phyloP scores from a whole-genome alignment of 2,113 vertebrate genomes.

The Cebus imitator region DNA sequence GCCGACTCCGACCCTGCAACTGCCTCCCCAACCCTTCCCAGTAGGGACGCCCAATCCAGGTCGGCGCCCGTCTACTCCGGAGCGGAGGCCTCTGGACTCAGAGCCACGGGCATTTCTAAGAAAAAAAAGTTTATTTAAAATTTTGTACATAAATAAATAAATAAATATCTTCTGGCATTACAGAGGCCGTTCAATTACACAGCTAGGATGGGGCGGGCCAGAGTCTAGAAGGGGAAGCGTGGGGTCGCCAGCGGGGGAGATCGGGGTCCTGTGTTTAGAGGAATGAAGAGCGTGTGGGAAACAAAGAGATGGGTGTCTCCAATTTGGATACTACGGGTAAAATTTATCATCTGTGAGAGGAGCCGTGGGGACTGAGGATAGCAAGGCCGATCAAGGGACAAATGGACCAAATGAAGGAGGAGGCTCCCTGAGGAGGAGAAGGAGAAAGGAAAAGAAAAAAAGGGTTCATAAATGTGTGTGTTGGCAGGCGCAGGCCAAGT shows the following conservation, averaged over 20 bases:
- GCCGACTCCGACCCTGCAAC: not conserved
- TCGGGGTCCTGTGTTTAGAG: not conserved
- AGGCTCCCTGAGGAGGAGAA: not conserved
- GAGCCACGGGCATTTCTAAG: slow-evolving; percentile 66
- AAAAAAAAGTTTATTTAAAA: slow-evolving; percentile 81
- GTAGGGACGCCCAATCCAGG: not conserved
- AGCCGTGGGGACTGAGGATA: not conserved
- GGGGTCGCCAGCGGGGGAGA: not conserved
- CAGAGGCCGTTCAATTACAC: slow-evolving; percentile 86
- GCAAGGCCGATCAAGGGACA: not conserved
- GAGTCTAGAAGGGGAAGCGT: not conserved
- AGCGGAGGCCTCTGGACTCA: not conserved
- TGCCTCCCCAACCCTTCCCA: not conserved
- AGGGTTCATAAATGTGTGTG: not conserved
- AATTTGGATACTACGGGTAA: not conserved
- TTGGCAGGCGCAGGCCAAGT: not conserved
- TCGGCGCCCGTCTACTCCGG: not conserved
- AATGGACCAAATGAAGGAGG: not conserved
- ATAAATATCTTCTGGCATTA: slow-evolving; percentile 96
- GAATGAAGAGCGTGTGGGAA: not conserved
- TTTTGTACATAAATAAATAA: slow-evolving; percentile 96
- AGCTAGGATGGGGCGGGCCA: slow-evolving; percentile 62
- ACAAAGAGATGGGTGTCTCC: not conserved
- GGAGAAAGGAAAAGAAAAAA: not conserved
- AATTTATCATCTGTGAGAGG: not conserved